A percentile compares a stretch with the other conserved stretches of the same genome.
Conservation (phyloP, 2,797 vertebrate species). For the Paramormyrops hopkinsi region DNA sequence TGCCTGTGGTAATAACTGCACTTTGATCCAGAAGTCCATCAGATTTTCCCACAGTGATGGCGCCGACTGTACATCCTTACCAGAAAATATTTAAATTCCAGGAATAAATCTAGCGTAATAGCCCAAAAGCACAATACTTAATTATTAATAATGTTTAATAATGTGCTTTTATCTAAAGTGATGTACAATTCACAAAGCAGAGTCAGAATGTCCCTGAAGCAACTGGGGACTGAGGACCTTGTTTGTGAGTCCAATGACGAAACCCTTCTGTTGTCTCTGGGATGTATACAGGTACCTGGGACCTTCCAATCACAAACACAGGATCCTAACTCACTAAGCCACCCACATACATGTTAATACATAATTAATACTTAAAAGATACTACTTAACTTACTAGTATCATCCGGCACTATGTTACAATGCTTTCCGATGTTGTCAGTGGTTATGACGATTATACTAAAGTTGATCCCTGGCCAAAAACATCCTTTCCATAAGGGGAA, state of each 20-base stretch:
- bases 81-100: background rate
- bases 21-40: background rate
- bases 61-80: background rate
- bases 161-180: background rate
- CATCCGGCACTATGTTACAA: background rate
- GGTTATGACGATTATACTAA: background rate
- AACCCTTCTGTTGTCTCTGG: background rate
- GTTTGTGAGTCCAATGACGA: background rate
- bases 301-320: background rate
- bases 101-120: background rate
- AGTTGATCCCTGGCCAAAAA: background rate
- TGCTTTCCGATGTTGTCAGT: background rate
- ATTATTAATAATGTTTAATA: constrained; percentile 12
- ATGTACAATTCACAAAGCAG: background rate
- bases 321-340: background rate
- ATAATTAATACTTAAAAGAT: background rate
- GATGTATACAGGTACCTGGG: background rate
- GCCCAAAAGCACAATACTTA: background rate
- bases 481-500: constrained; percentile 1
- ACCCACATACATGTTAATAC: background rate
- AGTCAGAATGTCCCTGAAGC: background rate
- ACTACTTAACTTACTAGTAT: background rate
- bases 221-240: background rate
- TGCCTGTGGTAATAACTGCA: background rate
- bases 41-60: background rate